phyloP scores from a whole-genome alignment of 1,140 invertebrate genomes.

The Caenorhabditis latens region DNA sequence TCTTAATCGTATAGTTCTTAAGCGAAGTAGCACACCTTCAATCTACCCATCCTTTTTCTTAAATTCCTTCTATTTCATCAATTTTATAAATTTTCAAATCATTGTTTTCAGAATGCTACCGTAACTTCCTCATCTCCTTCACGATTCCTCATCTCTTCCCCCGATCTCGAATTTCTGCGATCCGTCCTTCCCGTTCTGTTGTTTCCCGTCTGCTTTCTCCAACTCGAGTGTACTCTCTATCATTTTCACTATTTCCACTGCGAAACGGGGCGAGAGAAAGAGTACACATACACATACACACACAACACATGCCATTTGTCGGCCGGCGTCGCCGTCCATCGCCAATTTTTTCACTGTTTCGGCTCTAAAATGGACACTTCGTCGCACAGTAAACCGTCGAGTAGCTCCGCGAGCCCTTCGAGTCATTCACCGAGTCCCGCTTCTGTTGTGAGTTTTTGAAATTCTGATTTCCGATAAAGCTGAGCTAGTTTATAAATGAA shows the following conservation, averaged over 20 bases:
- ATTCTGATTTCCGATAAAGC: background rate
- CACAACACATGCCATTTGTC: slow-evolving; percentile 15
- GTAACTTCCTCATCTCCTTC: background rate
- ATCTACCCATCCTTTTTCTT: too few relatives aligned
- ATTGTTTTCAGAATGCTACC: background rate
- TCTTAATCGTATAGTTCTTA: too few relatives aligned
- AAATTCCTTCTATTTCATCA: background rate
- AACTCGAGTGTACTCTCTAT: background rate
- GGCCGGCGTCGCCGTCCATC: background rate
- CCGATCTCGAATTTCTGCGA: slow-evolving; percentile 7
- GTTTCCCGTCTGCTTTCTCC: background rate
- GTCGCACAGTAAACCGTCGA: slow-evolving; percentile 21
- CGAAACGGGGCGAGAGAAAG: slow-evolving; percentile 31
- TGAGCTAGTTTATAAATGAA: background rate
- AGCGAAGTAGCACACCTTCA: too few relatives aligned
- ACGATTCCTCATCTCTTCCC: background rate
- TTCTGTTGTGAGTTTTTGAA: slow-evolving; percentile 10
- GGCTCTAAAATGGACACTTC: slow-evolving; percentile 34
- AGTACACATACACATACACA: background rate
- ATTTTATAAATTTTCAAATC: background rate
- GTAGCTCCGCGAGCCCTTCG: slow-evolving; percentile 9
- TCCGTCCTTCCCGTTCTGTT: background rate
- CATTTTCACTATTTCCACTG: slow-evolving; percentile 1
- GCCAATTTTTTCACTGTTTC: slow-evolving; percentile 1
- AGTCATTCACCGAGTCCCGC: slow-evolving; percentile 27